Base-by-base conservation (phyloP, 1,140 invertebrate species). In the Proctacanthus coquilletti region DNA sequence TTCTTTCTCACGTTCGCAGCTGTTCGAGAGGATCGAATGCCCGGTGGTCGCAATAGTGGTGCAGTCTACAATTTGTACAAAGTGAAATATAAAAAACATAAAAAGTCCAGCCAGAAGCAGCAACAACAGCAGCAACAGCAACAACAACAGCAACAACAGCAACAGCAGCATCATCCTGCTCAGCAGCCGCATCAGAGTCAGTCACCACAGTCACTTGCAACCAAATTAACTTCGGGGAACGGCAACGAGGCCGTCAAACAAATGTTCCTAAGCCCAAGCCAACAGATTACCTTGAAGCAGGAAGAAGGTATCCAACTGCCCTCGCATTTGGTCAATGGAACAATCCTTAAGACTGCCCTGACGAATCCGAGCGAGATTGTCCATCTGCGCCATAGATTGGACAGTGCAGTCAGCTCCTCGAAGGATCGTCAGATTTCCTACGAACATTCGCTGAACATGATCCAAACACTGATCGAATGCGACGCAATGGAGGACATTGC, bases 41-140 rank as follows among this genome's bases (percentile, higher is more conserved):
- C 95, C 21, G 96, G 96, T 34, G 96, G 95, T 18, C 71, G 96
- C 44, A 98, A 96, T 68, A 96, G 91, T 44, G 93, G 92, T 34
- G 93, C 92, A 39, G 94, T 98, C 30, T 98, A 98, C 63, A 98
- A 97, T 64, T 70, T 98, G 40, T 98, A 98, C 68, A 98, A 98
- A 79, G 88, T 96, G 6, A 96, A 96, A 67, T 97, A 97, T 65
- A 93, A 94, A 66, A 97, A 97, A 63, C 86, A 94, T 63, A 92
- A 92, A 70, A 91, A 93, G 56, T 71, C 71, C 14, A 65, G 66
- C 45, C 67, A 71, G 52, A 63, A 69, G 62, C 52, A 71, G 65
- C 46, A 66, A 62, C 50, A 61, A 60, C 45, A 67, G 52, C 52
- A 63, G 60, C 45, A 54, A 53, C 39, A 68, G 46, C 45, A 68